Evolutionary conservation across 2,888 invertebrate species (phyloP).

Genomic region (Drosophila cracens): DNA sequence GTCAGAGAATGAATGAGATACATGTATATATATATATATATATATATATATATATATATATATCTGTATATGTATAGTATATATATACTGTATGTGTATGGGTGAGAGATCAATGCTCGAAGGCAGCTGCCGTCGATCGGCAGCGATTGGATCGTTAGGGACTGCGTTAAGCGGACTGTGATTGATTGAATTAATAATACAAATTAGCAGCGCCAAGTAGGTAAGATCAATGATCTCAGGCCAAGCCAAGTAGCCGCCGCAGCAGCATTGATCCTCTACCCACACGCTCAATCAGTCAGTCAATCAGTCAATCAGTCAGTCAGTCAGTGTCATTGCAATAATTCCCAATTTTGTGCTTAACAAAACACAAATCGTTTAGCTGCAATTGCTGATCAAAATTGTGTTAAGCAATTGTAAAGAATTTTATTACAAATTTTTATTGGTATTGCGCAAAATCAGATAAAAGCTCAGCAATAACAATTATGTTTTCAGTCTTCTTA

Average conservation of each 20-base stretch:
- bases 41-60: slow-evolving; percentile 2
- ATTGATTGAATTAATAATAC: slow-evolving; percentile 81
- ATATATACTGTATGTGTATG: not conserved
- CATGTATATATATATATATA: slow-evolving; percentile 1
- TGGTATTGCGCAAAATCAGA: not conserved
- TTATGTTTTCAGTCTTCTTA: not conserved
- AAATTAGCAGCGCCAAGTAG: slow-evolving; percentile 78
- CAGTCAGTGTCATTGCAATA: slow-evolving; percentile 5
- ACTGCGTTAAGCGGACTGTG: slow-evolving; percentile 51
- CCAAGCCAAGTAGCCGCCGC: slow-evolving; percentile 24
- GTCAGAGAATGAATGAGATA: slow-evolving; percentile 17
- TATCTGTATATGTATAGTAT: slow-evolving; percentile 1
- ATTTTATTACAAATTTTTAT: not conserved
- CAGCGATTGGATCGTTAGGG: slow-evolving; percentile 72
- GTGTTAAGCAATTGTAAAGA: not conserved
- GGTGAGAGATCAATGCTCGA: slow-evolving; percentile 71
- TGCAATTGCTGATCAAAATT: slow-evolving; percentile 19
- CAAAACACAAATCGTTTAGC: slow-evolving; percentile 7
- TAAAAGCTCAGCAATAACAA: not conserved
- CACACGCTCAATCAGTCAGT: not conserved
- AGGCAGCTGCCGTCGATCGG: slow-evolving; percentile 67
- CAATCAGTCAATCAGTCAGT: not conserved
- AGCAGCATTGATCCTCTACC: slow-evolving; percentile 8
- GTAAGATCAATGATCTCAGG: slow-evolving; percentile 77
- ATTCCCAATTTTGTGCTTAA: not conserved